phyloP scores from a whole-genome alignment of 2,888 invertebrate species.

The Erannis defoliaria region DNA sequence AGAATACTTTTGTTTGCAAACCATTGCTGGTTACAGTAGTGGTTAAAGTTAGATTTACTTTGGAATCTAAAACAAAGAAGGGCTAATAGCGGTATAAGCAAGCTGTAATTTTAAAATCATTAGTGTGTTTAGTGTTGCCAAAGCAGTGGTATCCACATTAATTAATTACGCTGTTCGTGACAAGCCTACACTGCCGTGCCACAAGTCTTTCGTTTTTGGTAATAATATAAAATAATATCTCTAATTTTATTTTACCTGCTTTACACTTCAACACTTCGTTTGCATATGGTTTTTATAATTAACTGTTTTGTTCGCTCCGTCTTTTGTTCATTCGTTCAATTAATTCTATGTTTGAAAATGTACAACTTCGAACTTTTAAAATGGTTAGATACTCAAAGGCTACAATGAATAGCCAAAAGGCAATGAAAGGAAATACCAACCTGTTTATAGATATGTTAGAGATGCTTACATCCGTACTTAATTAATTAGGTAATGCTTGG shows the following conservation, averaged over 20 bases:
- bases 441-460: too few relatives aligned
- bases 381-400: too few relatives aligned
- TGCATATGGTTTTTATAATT: too few relatives aligned
- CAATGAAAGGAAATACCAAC: too few relatives aligned
- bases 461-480: too few relatives aligned
- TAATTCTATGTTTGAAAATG: background rate
- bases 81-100: background rate
- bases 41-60: slow-evolving; percentile 23
- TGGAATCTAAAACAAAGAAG: slow-evolving; percentile 17
- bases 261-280: background rate
- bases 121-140: slow-evolving; percentile 9
- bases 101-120: slow-evolving; percentile 35
- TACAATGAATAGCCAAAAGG: too few relatives aligned
- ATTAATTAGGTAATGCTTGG: too few relatives aligned
- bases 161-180: slow-evolving; percentile 28
- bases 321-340: too few relatives aligned
- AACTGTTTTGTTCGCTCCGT: too few relatives aligned
- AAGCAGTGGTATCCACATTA: slow-evolving; percentile 7
- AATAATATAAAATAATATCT: background rate
- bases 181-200: background rate
- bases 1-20: slow-evolving; percentile 5
- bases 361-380: too few relatives aligned
- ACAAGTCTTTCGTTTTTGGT: background rate
- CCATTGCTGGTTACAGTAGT: slow-evolving; percentile 15
- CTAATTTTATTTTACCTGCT: background rate